Evolutionary conservation across 1,140 invertebrate genomes (phyloP).

Genomic region (Proctacanthus coquilletti): DNA sequence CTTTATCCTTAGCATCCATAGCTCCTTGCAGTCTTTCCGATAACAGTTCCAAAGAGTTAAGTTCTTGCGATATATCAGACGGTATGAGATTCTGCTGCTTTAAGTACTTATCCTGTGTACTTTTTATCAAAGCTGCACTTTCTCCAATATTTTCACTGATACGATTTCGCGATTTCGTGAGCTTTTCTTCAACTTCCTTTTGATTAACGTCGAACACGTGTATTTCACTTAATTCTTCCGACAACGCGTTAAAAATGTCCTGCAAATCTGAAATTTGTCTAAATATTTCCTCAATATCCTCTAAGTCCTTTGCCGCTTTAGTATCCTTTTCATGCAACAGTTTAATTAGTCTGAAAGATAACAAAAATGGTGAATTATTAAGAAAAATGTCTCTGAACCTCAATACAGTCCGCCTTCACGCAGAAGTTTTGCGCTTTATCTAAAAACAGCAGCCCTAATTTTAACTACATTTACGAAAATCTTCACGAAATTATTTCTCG

Average conservation of each 20-base stretch:
- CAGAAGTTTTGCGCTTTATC: no score
- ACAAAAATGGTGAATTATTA: no score
- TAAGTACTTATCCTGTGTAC: slow-evolving; percentile 49
- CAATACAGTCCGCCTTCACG: no score
- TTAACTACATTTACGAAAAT: no score
- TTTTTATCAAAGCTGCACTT: slow-evolving; percentile 43
- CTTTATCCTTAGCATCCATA: slow-evolving; percentile 75
- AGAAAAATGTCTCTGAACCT: no score
- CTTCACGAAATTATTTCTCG: no score
- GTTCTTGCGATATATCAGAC: slow-evolving; percentile 55
- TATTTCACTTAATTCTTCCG: slow-evolving; percentile 44
- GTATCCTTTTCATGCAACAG: slow-evolving; percentile 39
- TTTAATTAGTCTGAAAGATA: slow-evolving; percentile 31
- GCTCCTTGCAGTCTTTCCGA: slow-evolving; percentile 56
- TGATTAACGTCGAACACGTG: slow-evolving; percentile 60
- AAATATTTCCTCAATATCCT: slow-evolving; percentile 40
- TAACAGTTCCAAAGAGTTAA: slow-evolving; percentile 60
- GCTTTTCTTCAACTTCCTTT: slow-evolving; percentile 34
- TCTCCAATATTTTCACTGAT: slow-evolving; percentile 37
- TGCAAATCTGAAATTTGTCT: slow-evolving; percentile 46
- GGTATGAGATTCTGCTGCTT: slow-evolving; percentile 52
- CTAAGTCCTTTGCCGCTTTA: slow-evolving; percentile 41
- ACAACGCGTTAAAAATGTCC: slow-evolving; percentile 41
- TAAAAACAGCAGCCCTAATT: no score
- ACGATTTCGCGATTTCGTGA: slow-evolving; percentile 32